Evolutionary conservation across 2,888 invertebrate species (phyloP), one percentile per base, ranked within the genome.

Genomic region (Spodoptera exigua): DNA sequence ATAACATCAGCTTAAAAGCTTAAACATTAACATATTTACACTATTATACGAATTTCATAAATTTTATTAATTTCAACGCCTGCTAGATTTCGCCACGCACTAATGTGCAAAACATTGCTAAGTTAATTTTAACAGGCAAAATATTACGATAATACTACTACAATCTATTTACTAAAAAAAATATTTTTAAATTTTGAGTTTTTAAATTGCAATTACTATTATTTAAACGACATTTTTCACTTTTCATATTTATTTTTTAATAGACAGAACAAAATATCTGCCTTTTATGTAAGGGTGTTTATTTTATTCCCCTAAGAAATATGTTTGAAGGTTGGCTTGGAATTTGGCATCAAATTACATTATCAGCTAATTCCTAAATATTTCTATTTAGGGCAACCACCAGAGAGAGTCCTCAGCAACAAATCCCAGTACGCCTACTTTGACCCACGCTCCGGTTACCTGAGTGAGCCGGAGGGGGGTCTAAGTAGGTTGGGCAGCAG

Each of bases 381-480:
- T 57, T 46, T 35, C 17, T 65, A 36, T 61, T 16, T 63, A 92
- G 93, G 90, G 36, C 87, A 93, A 69, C 87, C 87, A 2, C 88
- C 88, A n/a, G 90, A 90, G 59, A 82, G 93, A 9, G 86, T 88
- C 4, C 76, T 78, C n/a, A 80, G 87, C 66, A 92, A 90, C 81
- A 90, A 89, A 71, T 93, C 93, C 0, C 94, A 94, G 70, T 94
- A 94, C 79, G 93, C 94, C 0, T 94, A 94, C 83, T 94, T 94
- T 79, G 94, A 94, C 77, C 94, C 94, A 0, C 91, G 94, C 0
- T 94, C 94, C 0, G 94, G 94, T 0, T 94, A 94, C 81, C 82
- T 94, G 21, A 94, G 94, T 66, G 94, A 94, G 68, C 94, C 94
- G 0, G 94, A 94, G 57, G 94, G 94, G 0, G 93, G 93, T 2